Percentiles rank a stretch among this genome's conserved stretches.
phyloP scores from a whole-genome alignment of 2,113 vertebrate species.

The Sarotherodon lohbergeri region DNA sequence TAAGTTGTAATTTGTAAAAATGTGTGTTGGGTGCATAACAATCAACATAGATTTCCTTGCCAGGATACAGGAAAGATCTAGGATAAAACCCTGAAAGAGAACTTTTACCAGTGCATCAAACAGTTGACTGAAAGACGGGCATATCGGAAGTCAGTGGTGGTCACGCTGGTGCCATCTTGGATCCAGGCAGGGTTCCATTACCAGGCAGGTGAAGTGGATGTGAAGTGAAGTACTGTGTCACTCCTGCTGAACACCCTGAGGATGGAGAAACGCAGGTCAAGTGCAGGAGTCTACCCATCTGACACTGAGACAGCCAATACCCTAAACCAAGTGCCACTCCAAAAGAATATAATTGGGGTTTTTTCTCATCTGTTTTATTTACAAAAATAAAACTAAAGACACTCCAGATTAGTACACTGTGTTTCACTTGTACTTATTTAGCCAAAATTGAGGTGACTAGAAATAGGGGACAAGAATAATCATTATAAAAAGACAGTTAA shows the following conservation, averaged over 20 bases:
- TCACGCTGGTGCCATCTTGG: slow-evolving; percentile 52
- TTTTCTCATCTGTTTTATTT: background rate
- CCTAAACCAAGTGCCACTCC: background rate
- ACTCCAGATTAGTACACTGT: background rate
- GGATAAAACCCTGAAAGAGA: background rate
- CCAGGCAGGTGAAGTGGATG: slow-evolving; percentile 55
- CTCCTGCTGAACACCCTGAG: slow-evolving; percentile 2
- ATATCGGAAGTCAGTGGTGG: slow-evolving; percentile 28
- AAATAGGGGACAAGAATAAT: background rate
- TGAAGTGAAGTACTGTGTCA: slow-evolving; percentile 58
- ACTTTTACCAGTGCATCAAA: slow-evolving; percentile 3
- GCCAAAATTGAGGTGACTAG: background rate
- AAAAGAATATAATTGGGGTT: background rate
- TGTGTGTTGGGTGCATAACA: background rate
- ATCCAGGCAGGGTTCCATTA: slow-evolving; percentile 30
- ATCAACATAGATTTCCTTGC: background rate
- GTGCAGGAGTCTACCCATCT: slow-evolving; percentile 19
- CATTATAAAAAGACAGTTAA: background rate
- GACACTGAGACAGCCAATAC: slow-evolving; percentile 8
- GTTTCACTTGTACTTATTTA: background rate
- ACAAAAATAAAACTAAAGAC: background rate
- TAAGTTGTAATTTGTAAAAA: background rate
- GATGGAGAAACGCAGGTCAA: slow-evolving; percentile 51
- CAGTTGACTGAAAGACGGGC: slow-evolving; percentile 23
- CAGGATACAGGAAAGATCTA: background rate